Base-by-base conservation (phyloP, 2,888 invertebrate genomes). In the Parapristionchus giblindavisi region DNA sequence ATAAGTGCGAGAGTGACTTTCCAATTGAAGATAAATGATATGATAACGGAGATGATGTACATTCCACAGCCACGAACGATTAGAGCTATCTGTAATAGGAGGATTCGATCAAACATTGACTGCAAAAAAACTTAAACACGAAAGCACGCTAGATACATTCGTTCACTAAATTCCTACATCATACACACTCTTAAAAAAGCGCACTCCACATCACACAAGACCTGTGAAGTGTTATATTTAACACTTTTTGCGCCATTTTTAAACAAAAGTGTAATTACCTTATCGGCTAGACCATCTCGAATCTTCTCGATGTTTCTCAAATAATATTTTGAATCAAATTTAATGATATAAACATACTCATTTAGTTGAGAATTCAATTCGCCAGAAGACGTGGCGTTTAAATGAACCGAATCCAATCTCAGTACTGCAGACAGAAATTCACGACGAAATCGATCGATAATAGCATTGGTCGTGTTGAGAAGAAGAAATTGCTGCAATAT, bases 31-130 rank as follows among this genome's bases (percentile, higher is more conserved):
- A 77, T 75, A 27, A 79, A 75, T 29, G 79, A 81, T 8, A 77
- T 76, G 72, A 80, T 76, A 17, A 78, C 77, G 0, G 82, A 81
- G 27, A 78, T 75, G 14, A 77, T 75, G 77, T 81, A 83, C 77
- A 81, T 79, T 8, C 80, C 73, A 43, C 81, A 78, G 24, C 82
- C 82, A 2, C 82, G 77, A 14, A 80, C 74, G 17, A 83, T 61
- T 63, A 83, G 76, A 21, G 80, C 81, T 4, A 77, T 65, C 63
- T 65, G 29, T 24, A 65, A 65, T 21, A 1, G 36, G 29, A 17
- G 11, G 11, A 1, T 40, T 40, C 27, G 2, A 3, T 3, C 24
- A 27, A 8, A 29, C 14, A 27, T 4, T 17, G 3, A 11, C n/a
- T 32, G 17, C 32, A 56, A n/a, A n/a, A n/a, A n/a, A n/a, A n/a